phyloP scores from a whole-genome alignment of 30 jellyfish, hydroid and myxozoan species.

The Rhopilema esculentum region DNA sequence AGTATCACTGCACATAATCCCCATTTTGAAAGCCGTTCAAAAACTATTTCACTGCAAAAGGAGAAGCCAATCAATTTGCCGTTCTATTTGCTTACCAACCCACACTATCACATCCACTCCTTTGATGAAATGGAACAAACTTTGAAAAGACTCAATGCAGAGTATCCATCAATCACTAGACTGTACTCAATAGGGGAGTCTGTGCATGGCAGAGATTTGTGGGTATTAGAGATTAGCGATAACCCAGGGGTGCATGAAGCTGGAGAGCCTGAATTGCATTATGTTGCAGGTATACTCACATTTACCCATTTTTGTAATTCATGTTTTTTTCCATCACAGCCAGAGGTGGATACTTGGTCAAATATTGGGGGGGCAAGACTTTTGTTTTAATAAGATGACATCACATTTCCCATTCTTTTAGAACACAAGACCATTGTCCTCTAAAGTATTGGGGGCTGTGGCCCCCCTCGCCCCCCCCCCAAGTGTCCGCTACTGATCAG shows the following conservation, averaged over 20 bases:
- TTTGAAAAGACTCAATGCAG: constrained; percentile 62
- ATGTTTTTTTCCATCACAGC: not conserved
- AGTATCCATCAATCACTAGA: constrained; percentile 76
- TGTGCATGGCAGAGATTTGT: constrained; percentile 85
- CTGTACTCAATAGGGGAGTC: constrained; percentile 91
- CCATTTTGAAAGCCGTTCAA: constrained; percentile 58
- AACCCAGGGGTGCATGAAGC: constrained; percentile 96
- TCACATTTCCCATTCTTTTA: too few relatives aligned
- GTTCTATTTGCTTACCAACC: constrained; percentile 66
- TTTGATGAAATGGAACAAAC: constrained; percentile 60
- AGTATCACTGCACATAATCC: constrained; percentile 77
- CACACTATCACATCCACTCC: constrained; percentile 54
- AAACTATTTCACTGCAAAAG: constrained; percentile 12
- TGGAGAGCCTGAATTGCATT: constrained; percentile 95
- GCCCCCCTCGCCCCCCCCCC: too few relatives aligned
- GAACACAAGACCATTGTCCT: too few relatives aligned
- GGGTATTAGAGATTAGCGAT: constrained; percentile 89
- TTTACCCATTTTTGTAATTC: not conserved
- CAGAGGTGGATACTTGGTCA: too few relatives aligned
- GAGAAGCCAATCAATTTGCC: constrained; percentile 60
- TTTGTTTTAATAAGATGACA: too few relatives aligned
- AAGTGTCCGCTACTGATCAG: too few relatives aligned
- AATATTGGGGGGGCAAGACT: too few relatives aligned
- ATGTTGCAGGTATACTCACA: constrained; percentile 83
- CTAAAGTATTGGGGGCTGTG: too few relatives aligned